These are phyloP conservation scores for Hafferia zeledoni DNA, from an alignment of 2,797 vertebrate species.

Conservation along the genomic window DNA sequence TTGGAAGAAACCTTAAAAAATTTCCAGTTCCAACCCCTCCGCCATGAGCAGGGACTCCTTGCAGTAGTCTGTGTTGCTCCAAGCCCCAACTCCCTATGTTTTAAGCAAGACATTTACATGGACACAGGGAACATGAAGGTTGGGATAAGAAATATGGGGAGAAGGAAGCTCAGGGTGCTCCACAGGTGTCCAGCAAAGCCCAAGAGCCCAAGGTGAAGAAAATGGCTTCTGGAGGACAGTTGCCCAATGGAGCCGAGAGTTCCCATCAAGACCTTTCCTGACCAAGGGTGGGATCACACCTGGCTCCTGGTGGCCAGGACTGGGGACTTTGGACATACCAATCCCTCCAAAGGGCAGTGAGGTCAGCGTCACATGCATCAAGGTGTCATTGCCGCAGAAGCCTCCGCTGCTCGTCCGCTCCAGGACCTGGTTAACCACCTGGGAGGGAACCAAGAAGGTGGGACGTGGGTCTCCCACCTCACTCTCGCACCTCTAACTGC, in stretches of 20 bases:
- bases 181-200: rapidly evolving
- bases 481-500: background rate
- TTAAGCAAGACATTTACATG: background rate
- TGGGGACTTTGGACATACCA: constrained; percentile 74
- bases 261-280: background rate
- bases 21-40: background rate
- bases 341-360: constrained; percentile 88
- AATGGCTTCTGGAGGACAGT: background rate
- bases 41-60: background rate
- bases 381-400: constrained; percentile 88
- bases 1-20: background rate
- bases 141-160: background rate
- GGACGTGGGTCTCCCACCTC: rapidly evolving
- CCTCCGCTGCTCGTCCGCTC: constrained; percentile 85
- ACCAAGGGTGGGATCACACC: background rate
- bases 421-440: constrained; percentile 84
- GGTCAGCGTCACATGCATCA: constrained; percentile 81
- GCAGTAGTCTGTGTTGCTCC: background rate
- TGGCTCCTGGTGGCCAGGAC: background rate
- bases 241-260: background rate
- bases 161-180: background rate
- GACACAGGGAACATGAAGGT: background rate
- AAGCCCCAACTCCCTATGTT: background rate
- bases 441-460: background rate
- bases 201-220: background rate